Evolutionary conservation across 2,797 vertebrate genomes (phyloP).

Genomic region (Lagocephalus sceleratus): DNA sequence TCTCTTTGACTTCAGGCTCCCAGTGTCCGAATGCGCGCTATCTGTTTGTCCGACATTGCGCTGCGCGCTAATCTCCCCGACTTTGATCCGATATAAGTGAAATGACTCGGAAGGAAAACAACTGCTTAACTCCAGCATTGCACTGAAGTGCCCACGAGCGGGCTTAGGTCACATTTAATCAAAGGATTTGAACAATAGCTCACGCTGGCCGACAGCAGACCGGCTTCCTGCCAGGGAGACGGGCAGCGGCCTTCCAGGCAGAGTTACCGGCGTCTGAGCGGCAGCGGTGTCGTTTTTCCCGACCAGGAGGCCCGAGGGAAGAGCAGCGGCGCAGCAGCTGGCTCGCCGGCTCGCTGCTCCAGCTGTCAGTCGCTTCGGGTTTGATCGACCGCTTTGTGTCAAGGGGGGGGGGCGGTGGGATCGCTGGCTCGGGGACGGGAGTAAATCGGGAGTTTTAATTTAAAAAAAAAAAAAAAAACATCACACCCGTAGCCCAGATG

Average conservation of each 20-base stretch:
- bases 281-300: slow-evolving; percentile 65
- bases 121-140: too few species aligned
- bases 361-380: too few species aligned
- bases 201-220: slow-evolving; percentile 21
- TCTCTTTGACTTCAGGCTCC: slow-evolving; percentile 38
- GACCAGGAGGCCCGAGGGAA: slow-evolving; percentile 31
- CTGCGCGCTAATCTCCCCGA: slow-evolving; percentile 46
- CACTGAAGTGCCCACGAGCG: slow-evolving; percentile 11
- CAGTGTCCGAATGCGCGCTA: slow-evolving; percentile 30
- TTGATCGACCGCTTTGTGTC: too few species aligned
- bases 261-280: slow-evolving; percentile 38
- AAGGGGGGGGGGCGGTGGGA: too few species aligned
- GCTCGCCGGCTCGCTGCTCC: slow-evolving; percentile 36
- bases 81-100: slow-evolving; percentile 18
- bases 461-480: too few species aligned
- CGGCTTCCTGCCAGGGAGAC: slow-evolving; percentile 41
- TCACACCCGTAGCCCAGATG: too few species aligned
- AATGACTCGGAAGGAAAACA: too few species aligned
- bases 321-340: slow-evolving; percentile 57
- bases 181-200: slow-evolving; percentile 36
- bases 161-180: slow-evolving; percentile 44
- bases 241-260: slow-evolving; percentile 41
- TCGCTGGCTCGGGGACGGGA: too few species aligned
- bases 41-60: slow-evolving; percentile 34
- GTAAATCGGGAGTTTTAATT: too few species aligned